Evolutionary conservation across 2,797 vertebrate species (phyloP), one percentile per base, ranked within the genome.

Genomic region (Ptychobarbus kaznakovi): DNA sequence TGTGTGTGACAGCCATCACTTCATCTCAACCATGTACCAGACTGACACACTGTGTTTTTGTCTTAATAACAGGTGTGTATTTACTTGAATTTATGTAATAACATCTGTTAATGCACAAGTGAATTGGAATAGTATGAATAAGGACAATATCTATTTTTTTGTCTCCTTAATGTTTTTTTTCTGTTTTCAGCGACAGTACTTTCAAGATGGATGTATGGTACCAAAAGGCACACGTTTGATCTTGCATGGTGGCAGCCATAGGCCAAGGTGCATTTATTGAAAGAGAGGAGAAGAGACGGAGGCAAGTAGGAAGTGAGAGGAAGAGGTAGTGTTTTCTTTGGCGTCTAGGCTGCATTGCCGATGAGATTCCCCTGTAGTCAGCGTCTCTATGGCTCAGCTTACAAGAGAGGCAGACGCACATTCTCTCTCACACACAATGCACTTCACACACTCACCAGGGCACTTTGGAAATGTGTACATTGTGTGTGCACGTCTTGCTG

Each of bases 291-390:
- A 87, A 80, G 90, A 86, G 83, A 84, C 32, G 32, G 70, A 81
- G 65, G 74, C 72, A 81, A 79, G 86, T 80, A 86, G 75, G 81
- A 77, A 69, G 78, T 35, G 58, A 87, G 87, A 90, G 88, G 86
- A 88, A 89, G 90, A 92, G 86, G 85, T 89, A 89, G 82, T 91
- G 93, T 90, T 92, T 92, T 92, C 92, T 94, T 90, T 95, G 94
- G 94, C 93, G 94, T 95, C 94, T 94, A 89, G 91, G 92, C 89
- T 88, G 91, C 85, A 82, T 91, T 93, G 91, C 91, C 80, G 84
- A 93, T 92, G 92, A 93, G 94, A 95, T 94, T 95, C 92, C 90
- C 92, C 94, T 90, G 93, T 89, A 94, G 95, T 95, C 95, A 95
- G 94, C 95, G 94, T 95, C 95, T 95, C 93, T 91, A 87, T 88